phyloP scores from a whole-genome alignment of 2,888 invertebrate species.

The Drosophila nigricruria region DNA sequence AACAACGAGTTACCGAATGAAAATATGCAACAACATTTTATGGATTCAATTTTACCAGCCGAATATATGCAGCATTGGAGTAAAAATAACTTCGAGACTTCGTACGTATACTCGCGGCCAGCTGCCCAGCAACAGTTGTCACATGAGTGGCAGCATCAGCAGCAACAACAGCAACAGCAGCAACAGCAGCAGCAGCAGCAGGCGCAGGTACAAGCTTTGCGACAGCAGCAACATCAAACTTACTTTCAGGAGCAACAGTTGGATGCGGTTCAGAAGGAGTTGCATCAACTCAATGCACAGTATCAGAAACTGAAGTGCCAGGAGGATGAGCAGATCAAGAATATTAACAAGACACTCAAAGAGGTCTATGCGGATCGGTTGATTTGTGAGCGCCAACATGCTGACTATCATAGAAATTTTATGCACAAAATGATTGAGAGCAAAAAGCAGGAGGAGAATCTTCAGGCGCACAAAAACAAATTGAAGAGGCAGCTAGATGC shows the following conservation, averaged over 20 bases:
- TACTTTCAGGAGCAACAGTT: conserved; percentile 28
- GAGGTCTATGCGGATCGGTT: conserved; percentile 38
- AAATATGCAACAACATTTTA: conserved; percentile 17
- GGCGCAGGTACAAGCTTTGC: neutral
- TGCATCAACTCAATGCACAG: conserved; percentile 53
- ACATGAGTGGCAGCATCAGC: conserved; percentile 21
- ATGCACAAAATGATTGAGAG: conserved; percentile 58
- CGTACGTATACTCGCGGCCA: neutral
- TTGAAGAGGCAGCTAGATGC: conserved; percentile 20
- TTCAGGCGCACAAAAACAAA: conserved; percentile 28
- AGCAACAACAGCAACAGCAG: too few relatives aligned
- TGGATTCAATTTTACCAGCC: neutral
- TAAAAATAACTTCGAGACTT: conserved; percentile 2
- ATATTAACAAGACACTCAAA: conserved; percentile 32
- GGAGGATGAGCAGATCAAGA: conserved; percentile 46
- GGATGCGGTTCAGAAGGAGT: conserved; percentile 27
- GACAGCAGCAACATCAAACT: conserved; percentile 32
- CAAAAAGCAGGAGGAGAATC: conserved; percentile 50
- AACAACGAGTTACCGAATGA: conserved; percentile 13
- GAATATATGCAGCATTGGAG: conserved; percentile 28
- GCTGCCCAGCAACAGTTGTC: conserved; percentile 14
- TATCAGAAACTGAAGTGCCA: conserved; percentile 43
- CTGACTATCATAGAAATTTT: conserved; percentile 59
- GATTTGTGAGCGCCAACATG: conserved; percentile 54
- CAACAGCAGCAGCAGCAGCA: neutral